Evolutionary conservation across 2,888 invertebrate genomes (phyloP), one percentile per base, ranked within the genome.

Genomic region (Sabatieria punctata): DNA sequence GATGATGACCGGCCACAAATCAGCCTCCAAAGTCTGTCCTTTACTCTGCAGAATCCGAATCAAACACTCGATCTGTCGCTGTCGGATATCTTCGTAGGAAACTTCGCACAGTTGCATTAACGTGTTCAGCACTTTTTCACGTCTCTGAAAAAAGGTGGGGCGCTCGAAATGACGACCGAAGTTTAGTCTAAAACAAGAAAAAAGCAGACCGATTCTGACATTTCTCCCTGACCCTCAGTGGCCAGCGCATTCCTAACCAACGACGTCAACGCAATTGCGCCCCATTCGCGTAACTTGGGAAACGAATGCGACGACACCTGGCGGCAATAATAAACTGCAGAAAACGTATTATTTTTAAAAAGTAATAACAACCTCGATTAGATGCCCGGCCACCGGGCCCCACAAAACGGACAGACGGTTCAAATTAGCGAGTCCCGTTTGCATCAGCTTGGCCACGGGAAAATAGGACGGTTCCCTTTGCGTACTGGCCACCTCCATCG

Each of bases 401-500:
- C 95, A 95, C 56, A 89, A 75, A 0, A 91, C 84, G 67, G 89
- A 85, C 38, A 93, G 83, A 46, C 95, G 73, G 41, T 81, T 78
- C 73, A 95, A 77, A 68, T 95, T 95, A 0, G 89, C 89, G 49
- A 91, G 68, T 0, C 89, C 91, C 1, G 89, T 91, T 71, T 97
- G 95, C n/a, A 95, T 72, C n/a, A 95, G 72, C 68, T 95, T 95
- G 2, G 93, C 91, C 2, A 95, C 88, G 2, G 93, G 91, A 70
- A 95, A 95, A 47, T 93, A 68, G 0, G 91, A 93, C 0, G 93
- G 93, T 64, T 95, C 93, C 80, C 83, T 54, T 6, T 38, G 18
- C 11, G 85, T 82, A 68, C 86, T 89, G 0, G 91, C 91, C 48
- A 91, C 70, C 60, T 93, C 91, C 88, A 93, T 89, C 24, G 91